phyloP scores from a whole-genome alignment of 2,113 vertebrate genomes.

The Patagioenas fasciata region DNA sequence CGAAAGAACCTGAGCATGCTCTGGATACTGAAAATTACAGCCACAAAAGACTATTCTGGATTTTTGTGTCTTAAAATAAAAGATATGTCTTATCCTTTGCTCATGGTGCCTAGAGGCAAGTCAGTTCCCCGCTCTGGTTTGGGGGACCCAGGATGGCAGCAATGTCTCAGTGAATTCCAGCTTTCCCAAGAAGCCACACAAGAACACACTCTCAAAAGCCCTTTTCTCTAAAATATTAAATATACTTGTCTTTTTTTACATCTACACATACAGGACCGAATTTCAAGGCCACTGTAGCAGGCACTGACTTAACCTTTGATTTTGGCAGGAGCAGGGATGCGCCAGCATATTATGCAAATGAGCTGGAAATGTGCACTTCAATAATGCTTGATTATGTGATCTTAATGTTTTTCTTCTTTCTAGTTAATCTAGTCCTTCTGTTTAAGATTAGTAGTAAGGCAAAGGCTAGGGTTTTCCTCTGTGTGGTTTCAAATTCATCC shows the following conservation, averaged over 20 bases:
- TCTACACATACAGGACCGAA: not conserved
- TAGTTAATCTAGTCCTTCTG: not conserved
- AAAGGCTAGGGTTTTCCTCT: not conserved
- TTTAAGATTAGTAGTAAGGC: not conserved
- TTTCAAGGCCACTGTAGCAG: not conserved
- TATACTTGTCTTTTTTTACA: not conserved
- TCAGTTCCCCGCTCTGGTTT: not conserved
- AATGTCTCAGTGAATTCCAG: not conserved
- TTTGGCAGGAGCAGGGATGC: not conserved
- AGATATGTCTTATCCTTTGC: not conserved
- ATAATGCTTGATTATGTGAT: not conserved
- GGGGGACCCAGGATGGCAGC: not conserved
- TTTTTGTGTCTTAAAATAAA: not conserved
- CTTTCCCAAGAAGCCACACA: not conserved
- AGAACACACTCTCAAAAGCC: not conserved
- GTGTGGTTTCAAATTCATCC: not conserved
- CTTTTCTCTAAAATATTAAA: not conserved
- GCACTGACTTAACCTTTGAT: not conserved
- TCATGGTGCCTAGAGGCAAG: not conserved
- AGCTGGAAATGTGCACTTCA: not conserved
- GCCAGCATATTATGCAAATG: not conserved
- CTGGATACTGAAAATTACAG: not conserved
- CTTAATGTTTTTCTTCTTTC: not conserved
- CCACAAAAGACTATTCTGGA: not conserved
- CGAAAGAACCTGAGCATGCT: not conserved